Evolutionary conservation across 2,113 vertebrate genomes (phyloP), one percentile per base, ranked within the genome.

Genomic region (Lampris incognitus): DNA sequence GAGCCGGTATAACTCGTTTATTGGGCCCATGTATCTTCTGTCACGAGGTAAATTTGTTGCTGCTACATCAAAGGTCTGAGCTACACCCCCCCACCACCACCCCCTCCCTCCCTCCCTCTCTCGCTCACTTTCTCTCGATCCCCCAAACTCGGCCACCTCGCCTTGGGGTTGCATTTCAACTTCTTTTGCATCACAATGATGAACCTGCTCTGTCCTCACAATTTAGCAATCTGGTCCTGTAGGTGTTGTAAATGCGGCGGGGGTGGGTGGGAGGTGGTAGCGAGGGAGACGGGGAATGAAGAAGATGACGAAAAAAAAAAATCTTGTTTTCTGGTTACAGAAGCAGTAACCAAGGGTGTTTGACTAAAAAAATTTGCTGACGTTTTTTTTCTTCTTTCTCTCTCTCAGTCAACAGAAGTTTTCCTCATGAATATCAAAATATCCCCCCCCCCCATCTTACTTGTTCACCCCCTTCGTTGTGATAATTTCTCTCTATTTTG

Each of bases 11-110:
- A 97, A 97, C 97, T 96, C 95, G 89, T 96, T 98, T 98, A 98
- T 97, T 97, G 95, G 96, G 94, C 94, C 95, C 95, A 96, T 98
- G 97, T 94, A 97, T 98, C 97, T 98, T 97, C 96, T 96, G 96
- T 97, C 96, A 95, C 94, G 94, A 97, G 95, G 96, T 98, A 98
- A 96, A 99, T 97, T 96, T 97, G 95, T 96, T 96, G 96, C 96
- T 94, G 94, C 95, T 95, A 97, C 96, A 98, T 97, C 96, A 95
- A 96, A 96, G 95, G 94, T 92, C 91, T 93, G 93, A 93, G 92
- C 93, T 94, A 92, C 90, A 92, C 93, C 93, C 93, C 66, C 70
- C 74, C 80, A 79, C 83, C 74, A 64, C 79, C 79, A 24, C 24
- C 24, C 92, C 93, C 93, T 93, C 66, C 70, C 74, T 82, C 80